Conservation (phyloP, 2,113 vertebrate species). For the Melanocharis versteri region DNA sequence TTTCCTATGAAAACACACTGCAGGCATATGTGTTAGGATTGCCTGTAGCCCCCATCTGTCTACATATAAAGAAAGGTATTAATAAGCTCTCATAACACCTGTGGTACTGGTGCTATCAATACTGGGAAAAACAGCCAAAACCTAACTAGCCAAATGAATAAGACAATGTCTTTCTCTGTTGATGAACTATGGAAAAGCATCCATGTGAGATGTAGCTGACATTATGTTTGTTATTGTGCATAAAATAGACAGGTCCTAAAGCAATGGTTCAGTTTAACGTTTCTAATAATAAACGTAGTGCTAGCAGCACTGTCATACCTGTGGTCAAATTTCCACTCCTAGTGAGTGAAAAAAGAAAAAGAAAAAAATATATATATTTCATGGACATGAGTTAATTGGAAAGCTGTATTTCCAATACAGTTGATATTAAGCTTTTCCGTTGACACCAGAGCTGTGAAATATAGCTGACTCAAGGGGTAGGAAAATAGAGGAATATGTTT, state of each 20-base stretch:
- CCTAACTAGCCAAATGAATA: background rate
- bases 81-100: background rate
- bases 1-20: background rate
- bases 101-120: background rate
- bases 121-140: background rate
- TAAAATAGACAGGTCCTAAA: background rate
- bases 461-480: slow-evolving; percentile 49
- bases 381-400: slow-evolving; percentile 21
- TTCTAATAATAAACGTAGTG: background rate
- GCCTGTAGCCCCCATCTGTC: background rate
- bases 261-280: background rate
- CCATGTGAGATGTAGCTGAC: background rate
- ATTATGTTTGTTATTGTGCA: background rate
- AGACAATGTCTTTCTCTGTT: background rate
- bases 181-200: background rate
- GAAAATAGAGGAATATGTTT: slow-evolving; percentile 47
- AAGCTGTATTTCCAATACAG: slow-evolving; percentile 11
- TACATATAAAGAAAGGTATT: background rate
- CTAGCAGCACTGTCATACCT: background rate
- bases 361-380: background rate
- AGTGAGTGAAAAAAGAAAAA: background rate
- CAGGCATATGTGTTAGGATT: background rate
- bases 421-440: slow-evolving; percentile 15
- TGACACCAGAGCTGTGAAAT: slow-evolving; percentile 48
- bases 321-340: background rate